Conservation (phyloP, 2,797 vertebrate species). For the Lagodon rhomboides region DNA sequence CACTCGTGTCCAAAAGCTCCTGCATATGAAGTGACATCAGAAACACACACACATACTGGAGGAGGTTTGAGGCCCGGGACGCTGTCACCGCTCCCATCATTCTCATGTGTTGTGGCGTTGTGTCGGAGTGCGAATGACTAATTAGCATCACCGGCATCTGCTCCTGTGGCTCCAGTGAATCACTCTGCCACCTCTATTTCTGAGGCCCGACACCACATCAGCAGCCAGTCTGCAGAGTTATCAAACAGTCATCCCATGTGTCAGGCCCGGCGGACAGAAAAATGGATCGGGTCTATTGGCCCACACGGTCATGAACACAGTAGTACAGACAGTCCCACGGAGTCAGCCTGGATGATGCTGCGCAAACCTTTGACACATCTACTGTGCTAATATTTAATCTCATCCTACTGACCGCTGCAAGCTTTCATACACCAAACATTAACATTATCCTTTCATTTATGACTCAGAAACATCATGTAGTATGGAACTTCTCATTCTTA, state of each 20-base stretch:
- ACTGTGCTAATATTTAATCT: neutral
- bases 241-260: slow-evolving; percentile 45
- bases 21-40: slow-evolving; percentile 14
- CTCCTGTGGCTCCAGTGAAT: slow-evolving; percentile 65
- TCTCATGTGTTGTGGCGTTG: slow-evolving; percentile 52
- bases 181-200: slow-evolving; percentile 77
- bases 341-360: slow-evolving; percentile 41
- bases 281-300: slow-evolving; percentile 2
- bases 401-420: neutral
- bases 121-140: slow-evolving; percentile 64
- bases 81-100: slow-evolving; percentile 43
- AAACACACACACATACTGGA: neutral
- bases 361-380: neutral
- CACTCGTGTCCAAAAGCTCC: neutral
- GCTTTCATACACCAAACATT: neutral
- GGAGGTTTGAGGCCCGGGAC: slow-evolving; percentile 9
- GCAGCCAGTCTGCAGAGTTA: slow-evolving; percentile 44
- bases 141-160: slow-evolving; percentile 72
- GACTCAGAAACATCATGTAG: too few relatives aligned
- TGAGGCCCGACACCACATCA: slow-evolving; percentile 60
- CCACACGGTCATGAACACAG: neutral
- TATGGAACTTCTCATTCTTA: too few relatives aligned
- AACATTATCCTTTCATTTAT: too few relatives aligned
- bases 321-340: neutral
- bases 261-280: slow-evolving; percentile 41